Evolutionary conservation across 2,888 invertebrate genomes (phyloP), one percentile per base, ranked within the genome.

Genomic region (Sympetrum striolatum): DNA sequence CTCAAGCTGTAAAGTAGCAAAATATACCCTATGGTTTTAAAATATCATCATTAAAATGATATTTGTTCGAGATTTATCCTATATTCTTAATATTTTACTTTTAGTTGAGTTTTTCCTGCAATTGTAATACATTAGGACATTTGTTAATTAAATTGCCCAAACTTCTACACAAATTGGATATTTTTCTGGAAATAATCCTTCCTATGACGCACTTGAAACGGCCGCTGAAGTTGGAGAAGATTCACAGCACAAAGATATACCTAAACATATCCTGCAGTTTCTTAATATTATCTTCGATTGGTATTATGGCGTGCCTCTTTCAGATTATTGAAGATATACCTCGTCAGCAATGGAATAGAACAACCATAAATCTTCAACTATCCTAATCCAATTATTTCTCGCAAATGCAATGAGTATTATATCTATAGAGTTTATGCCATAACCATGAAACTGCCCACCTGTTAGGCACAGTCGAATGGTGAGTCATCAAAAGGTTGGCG

Each of bases 401-500:
- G 18, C 1, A 73, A 73, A 73, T 73, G 73, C 73, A 25, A 31
- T 73, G 12, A 25, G 73, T 31, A 73, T 53, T 73, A 73, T 73
- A 31, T 73, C 73, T 31, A 31, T 31, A 14, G 73, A 73, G 22
- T 73, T 73, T 73, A 25, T 73, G 14, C 31, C 73, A 73, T 73
- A 73, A 60, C 39, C 64, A 64, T 58, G 64, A 64, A 58, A 44
- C 64, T 80, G 73, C 73, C 82, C 60, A 81, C 58, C 39, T 53
- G 44, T 64, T 53, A 81, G 90, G 90, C 81, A 60, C 90, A 81
- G n/a, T 81, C 81, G 81, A 80, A 64, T 81, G 81, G 86, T 37
- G 86, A 86, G 37, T 86, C 86, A 37, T 86, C 86, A 93, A 94
- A 94, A 93, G 94, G 94, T 92, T 95, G 95, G 95, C 94, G 95